Evolutionary conservation across 2,888 invertebrate species (phyloP).

Genomic region (Erynnis tages): DNA sequence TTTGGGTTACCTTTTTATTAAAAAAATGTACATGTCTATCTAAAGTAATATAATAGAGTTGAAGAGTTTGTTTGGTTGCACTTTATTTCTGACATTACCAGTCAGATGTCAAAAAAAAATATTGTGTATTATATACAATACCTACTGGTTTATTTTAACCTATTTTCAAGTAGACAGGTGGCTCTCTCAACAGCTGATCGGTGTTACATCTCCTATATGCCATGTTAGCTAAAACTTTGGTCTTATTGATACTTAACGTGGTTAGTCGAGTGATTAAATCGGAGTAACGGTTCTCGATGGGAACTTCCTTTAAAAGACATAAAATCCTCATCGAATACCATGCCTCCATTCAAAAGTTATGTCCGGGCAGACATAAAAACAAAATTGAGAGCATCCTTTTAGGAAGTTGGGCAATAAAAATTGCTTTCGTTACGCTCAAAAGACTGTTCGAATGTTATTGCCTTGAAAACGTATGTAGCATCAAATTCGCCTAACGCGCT

Average conservation of each 20-base stretch:
- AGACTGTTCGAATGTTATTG: constrained; percentile 26
- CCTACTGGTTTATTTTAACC: no score
- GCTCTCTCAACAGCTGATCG: neutral
- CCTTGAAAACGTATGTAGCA: constrained; percentile 23
- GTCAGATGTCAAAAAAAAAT: no score
- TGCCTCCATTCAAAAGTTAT: constrained; percentile 39
- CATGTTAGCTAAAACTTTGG: neutral
- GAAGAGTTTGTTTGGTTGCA: no score
- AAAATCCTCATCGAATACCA: constrained; percentile 37
- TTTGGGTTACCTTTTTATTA: no score
- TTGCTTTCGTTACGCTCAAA: constrained; percentile 31
- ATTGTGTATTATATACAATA: no score
- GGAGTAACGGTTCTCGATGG: constrained; percentile 25
- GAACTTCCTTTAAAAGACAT: constrained; percentile 34
- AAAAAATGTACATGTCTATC: no score
- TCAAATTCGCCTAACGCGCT: constrained; percentile 17
- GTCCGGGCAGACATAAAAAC: constrained; percentile 36
- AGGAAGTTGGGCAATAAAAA: constrained; percentile 34
- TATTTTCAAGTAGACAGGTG: no score
- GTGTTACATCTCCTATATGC: neutral
- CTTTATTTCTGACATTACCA: no score
- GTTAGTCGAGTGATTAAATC: constrained; percentile 19
- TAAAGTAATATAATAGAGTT: no score
- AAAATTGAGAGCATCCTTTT: constrained; percentile 36
- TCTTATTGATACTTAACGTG: constrained; percentile 14